Evolutionary conservation across 2,888 invertebrate species (phyloP).

Genomic region (Coremacera marginata): DNA sequence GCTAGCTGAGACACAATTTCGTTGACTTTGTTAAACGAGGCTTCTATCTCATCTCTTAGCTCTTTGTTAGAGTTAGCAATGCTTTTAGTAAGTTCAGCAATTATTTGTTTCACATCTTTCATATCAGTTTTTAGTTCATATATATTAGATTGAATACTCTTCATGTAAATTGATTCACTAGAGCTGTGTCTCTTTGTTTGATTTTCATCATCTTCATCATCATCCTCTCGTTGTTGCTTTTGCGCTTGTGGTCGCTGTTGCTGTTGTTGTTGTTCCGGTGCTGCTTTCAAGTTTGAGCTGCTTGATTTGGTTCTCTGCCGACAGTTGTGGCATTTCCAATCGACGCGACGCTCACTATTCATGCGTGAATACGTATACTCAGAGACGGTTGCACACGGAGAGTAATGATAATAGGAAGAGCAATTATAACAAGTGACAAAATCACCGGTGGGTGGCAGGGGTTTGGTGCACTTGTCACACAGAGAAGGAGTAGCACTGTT

Average conservation of each 20-base stretch:
- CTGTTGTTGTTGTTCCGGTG: too few species aligned
- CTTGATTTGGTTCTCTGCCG: too few species aligned
- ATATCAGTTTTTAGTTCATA: too few species aligned
- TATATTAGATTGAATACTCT: not conserved
- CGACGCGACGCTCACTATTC: constrained; percentile 23
- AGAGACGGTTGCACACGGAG: not conserved
- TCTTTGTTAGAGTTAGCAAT: too few species aligned
- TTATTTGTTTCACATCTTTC: too few species aligned
- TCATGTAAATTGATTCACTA: not conserved
- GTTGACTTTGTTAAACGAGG: not conserved
- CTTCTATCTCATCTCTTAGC: too few species aligned
- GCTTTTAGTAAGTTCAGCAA: too few species aligned
- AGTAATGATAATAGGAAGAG: constrained; percentile 21
- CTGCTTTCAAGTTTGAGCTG: too few species aligned
- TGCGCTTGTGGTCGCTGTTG: too few species aligned
- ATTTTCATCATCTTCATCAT: not conserved
- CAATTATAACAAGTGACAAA: not conserved
- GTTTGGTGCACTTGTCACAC: not conserved
- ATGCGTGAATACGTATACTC: not conserved
- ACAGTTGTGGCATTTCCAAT: constrained; percentile 29
- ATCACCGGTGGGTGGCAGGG: not conserved
- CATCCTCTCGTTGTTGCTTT: too few species aligned
- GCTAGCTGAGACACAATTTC: not conserved
- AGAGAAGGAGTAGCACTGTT: too few species aligned
- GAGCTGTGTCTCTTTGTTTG: not conserved